Evolutionary conservation across 2,888 invertebrate genomes (phyloP).

Genomic region (Megalurothrips usitatus): DNA sequence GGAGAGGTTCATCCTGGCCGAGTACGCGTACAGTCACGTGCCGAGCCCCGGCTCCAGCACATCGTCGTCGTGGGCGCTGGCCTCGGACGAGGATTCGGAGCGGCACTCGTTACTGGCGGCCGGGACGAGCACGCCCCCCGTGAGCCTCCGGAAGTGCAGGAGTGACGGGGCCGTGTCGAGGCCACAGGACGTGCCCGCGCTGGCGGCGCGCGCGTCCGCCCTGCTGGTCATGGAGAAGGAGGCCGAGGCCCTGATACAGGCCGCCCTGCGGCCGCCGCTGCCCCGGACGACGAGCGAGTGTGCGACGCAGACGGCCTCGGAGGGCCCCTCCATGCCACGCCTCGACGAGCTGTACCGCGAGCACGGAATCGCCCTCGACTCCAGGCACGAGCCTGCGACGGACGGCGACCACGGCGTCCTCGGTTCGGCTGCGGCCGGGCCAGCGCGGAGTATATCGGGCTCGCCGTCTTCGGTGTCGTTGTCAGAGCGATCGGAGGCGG

Average conservation of each 20-base stretch:
- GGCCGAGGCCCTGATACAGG: neutral
- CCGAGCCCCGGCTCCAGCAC: neutral
- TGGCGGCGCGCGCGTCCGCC: neutral
- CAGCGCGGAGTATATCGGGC: neutral
- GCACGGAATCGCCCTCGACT: neutral
- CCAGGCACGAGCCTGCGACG: neutral
- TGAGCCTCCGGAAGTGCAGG: neutral
- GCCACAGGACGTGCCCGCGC: neutral
- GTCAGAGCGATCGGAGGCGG: neutral
- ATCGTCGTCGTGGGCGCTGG: neutral
- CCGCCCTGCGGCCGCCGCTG: neutral
- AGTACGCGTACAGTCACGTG: conserved; percentile 4
- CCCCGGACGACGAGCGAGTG: conserved; percentile 7
- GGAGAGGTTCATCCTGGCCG: conserved; percentile 10
- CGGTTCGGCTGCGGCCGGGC: neutral
- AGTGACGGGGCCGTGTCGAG: neutral
- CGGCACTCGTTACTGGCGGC: neutral
- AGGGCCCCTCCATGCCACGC: neutral
- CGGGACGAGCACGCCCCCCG: neutral
- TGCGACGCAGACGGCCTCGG: neutral
- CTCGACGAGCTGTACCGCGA: conserved; percentile 5
- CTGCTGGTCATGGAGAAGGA: neutral
- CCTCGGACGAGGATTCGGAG: neutral
- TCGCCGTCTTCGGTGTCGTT: neutral
- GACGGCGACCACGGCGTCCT: neutral